A percentile compares a stretch with the other conserved stretches of the same genome.
These are phyloP conservation scores for Bicyclus anynana DNA, from an alignment of 1,140 invertebrate species.

Conservation along the genomic window DNA sequence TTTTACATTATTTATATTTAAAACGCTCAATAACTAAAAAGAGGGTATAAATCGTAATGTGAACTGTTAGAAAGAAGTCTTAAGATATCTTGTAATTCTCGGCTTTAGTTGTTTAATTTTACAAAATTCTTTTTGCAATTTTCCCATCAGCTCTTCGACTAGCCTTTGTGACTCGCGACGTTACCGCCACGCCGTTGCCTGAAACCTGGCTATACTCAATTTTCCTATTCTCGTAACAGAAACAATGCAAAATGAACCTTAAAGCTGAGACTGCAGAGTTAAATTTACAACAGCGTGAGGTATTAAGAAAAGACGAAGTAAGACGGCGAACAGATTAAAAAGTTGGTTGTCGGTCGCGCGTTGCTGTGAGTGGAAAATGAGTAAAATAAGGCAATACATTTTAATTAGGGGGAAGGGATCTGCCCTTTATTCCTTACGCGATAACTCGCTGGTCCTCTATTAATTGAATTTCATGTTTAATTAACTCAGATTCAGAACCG, in stretches of 20 bases:
- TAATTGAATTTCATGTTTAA: conserved; percentile 77
- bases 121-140: too few relatives aligned
- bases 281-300: conserved; percentile 11
- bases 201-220: conserved; percentile 55
- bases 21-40: too few relatives aligned
- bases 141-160: not conserved
- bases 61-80: too few relatives aligned
- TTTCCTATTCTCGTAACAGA: conserved; percentile 31
- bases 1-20: too few relatives aligned
- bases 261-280: conserved; percentile 9
- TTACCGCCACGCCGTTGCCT: conserved; percentile 42
- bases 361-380: conserved; percentile 76
- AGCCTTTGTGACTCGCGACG: conserved; percentile 65
- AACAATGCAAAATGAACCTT: conserved; percentile 28
- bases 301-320: conserved; percentile 53
- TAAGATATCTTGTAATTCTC: too few relatives aligned
- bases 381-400: conserved; percentile 77
- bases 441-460: conserved; percentile 68
- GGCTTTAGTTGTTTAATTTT: too few relatives aligned
- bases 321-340: conserved; percentile 69
- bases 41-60: too few relatives aligned
- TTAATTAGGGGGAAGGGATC: conserved; percentile 73
- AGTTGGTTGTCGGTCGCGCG: conserved; percentile 69
- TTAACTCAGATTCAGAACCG: conserved; percentile 47
- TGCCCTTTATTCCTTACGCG: conserved; percentile 70